Evolutionary conservation across 2,797 vertebrate genomes (phyloP).

Genomic region (Eulemur coronatus): DNA sequence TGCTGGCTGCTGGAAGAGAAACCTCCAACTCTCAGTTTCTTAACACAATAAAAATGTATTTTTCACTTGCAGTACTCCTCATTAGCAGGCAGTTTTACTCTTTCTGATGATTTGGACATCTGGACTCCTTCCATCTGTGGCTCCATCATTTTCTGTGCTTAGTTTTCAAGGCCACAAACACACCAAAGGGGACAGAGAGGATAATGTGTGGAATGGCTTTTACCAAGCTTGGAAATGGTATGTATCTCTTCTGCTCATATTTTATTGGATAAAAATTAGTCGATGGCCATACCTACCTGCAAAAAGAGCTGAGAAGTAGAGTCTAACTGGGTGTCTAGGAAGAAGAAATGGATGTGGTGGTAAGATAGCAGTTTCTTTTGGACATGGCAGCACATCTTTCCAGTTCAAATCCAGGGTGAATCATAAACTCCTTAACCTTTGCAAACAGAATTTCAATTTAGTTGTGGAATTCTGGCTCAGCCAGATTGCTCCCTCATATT

Average conservation of each 20-base stretch:
- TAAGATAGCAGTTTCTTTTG: not conserved
- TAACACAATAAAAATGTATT: not conserved
- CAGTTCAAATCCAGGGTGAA: not conserved
- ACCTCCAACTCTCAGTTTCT: not conserved
- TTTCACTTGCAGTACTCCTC: not conserved
- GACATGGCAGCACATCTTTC: not conserved
- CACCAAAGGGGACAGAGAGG: not conserved
- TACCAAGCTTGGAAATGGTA: not conserved
- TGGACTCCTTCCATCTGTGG: not conserved
- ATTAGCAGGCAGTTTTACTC: not conserved
- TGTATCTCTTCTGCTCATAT: not conserved
- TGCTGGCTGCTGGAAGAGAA: conserved; percentile 20
- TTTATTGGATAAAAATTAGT: conserved; percentile 2
- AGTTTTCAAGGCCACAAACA: not conserved
- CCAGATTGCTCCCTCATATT: not conserved
- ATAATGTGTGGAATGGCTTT: not conserved
- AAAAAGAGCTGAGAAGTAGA: not conserved
- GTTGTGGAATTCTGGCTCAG: conserved; percentile 1
- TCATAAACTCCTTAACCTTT: conserved; percentile 18
- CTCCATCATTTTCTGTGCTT: not conserved
- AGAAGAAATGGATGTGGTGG: not conserved
- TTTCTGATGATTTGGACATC: not conserved
- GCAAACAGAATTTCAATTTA: conserved; percentile 45
- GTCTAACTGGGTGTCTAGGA: not conserved
- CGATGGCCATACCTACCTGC: not conserved